These are phyloP conservation scores for Papilio machaon DNA, from an alignment of 1,140 invertebrate species.

Conservation along the genomic window DNA sequence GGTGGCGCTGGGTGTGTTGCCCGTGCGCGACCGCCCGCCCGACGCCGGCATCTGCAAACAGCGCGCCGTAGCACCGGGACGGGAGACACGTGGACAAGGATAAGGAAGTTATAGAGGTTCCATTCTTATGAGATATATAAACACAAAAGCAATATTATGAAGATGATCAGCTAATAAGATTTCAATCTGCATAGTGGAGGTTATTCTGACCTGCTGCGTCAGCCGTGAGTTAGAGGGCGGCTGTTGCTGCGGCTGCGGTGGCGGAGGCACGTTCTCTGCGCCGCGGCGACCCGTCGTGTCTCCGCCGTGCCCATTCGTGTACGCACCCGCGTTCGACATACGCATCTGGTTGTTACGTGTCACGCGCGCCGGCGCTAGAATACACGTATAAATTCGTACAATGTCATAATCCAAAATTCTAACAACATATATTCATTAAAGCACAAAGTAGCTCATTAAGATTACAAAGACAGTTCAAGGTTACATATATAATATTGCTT, in stretches of 20 bases:
- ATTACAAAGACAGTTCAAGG: neutral
- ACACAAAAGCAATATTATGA: too few species aligned
- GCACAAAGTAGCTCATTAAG: neutral
- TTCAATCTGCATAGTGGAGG: neutral
- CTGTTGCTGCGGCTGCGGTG: constrained; percentile 53
- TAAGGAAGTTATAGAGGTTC: neutral
- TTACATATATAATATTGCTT: neutral
- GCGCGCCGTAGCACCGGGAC: constrained; percentile 11
- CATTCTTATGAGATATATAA: too few species aligned
- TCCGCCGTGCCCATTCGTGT: constrained; percentile 78
- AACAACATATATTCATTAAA: neutral
- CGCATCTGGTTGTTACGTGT: constrained; percentile 80
- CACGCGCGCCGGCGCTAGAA: constrained; percentile 71
- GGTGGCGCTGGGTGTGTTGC: constrained; percentile 66
- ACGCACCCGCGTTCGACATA: constrained; percentile 71
- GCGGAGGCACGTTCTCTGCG: constrained; percentile 75
- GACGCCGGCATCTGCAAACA: constrained; percentile 54
- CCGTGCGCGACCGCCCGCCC: constrained; percentile 60
- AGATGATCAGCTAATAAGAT: too few species aligned
- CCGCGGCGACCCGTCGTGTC: constrained; percentile 79
- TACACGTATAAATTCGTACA: neutral
- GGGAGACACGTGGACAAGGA: constrained; percentile 29
- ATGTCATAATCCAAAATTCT: neutral
- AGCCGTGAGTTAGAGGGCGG: constrained; percentile 65
- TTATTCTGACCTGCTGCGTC: constrained; percentile 72